Evolutionary conservation across 2,888 invertebrate species (phyloP), one percentile per base, ranked within the genome.

Genomic region (Volucella inflata): DNA sequence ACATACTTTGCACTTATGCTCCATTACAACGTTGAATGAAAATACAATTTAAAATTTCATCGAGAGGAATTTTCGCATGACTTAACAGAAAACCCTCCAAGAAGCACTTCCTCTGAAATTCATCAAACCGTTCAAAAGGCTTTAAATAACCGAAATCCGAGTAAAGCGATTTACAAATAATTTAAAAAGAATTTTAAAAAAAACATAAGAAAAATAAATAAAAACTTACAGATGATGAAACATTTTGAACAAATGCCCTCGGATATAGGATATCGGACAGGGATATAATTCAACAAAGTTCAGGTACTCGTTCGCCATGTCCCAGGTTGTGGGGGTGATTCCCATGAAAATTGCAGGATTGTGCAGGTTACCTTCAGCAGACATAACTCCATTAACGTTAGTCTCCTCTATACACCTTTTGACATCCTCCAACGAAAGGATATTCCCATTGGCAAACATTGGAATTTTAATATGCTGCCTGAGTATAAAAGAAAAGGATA

Each of bases 361-460:
- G 90, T 98, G 97, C n/a, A 99, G 94, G 92, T 97, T 98, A 0
- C 99, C 99, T 93, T 99, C 99, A 87, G 97, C 96, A 89, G 96
- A 95, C 98, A 98, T 98, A 0, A 98, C 96, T 50, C 96, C 97
- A 90, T 96, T 93, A 2, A 95, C 98, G 38, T 96, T 96, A 0
- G 99, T 99, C 89, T 95, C 96, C 74, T 94, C 93, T 65, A 99
- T 92, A 91, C 99, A 99, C 87, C 95, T 93, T 75, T 95, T 93
- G 1, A 97, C 95, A 93, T 99, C 99, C 89, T 95, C 95, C 88
- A 97, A 91, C 89, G 96, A 96, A 91, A 99, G 98, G 88, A 99
- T 97, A 91, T 99, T 99, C 14, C 99, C 99, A 93, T 99, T 99
- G 36, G 99, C 98, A 91, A 99, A 95, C 90, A 99, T 97, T 12